Evolutionary conservation across 2,113 vertebrate species (phyloP), one percentile per base, ranked within the genome.

Genomic region (Psittacula cyanocephala): DNA sequence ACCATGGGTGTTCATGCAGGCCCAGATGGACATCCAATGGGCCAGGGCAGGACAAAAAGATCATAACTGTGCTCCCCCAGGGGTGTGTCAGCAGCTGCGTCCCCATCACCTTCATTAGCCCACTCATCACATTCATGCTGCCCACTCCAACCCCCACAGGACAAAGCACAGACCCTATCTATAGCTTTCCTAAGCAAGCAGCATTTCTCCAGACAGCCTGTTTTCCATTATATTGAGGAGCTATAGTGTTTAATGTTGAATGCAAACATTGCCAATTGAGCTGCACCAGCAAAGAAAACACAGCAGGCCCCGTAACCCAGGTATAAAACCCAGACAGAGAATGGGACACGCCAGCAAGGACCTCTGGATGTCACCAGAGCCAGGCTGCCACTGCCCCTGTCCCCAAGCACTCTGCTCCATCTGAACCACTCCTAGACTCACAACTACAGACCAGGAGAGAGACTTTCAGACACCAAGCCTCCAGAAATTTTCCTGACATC

Each of bases 101-200:
- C 22, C 24, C n/a, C 28, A 22, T 57, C 64, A 23, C n/a, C 28
- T 69, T 29, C 4, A 1, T 46, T n/a, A 77, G 39, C 44, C n/a
- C n/a, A n/a, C n/a, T n/a, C n/a, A n/a, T n/a, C n/a, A n/a, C n/a
- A n/a, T n/a, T n/a, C 31, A 37, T 1, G 2, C 20, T 35, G n/a
- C 19, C n/a, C 27, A 13, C 41, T 84, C 60, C 20, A 59, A 62
- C 39, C 35, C 17, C 52, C 0, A 0, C 10, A 22, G 31, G 24
- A 83, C 7, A 44, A 49, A 69, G 62, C 19, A 60, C 43, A 79
- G 62, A 15, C n/a, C 18, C 39, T 25, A 44, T 13, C 29, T 41
- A 63, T 52, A 85, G 24, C 44, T 85, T 69, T 86, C 75, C 31
- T 16, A 76, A 77, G 70, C n/a, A 59, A 31, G 39, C 18, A 63